phyloP scores from a whole-genome alignment of 2,797 vertebrate species.

The Glossophaga mutica region DNA sequence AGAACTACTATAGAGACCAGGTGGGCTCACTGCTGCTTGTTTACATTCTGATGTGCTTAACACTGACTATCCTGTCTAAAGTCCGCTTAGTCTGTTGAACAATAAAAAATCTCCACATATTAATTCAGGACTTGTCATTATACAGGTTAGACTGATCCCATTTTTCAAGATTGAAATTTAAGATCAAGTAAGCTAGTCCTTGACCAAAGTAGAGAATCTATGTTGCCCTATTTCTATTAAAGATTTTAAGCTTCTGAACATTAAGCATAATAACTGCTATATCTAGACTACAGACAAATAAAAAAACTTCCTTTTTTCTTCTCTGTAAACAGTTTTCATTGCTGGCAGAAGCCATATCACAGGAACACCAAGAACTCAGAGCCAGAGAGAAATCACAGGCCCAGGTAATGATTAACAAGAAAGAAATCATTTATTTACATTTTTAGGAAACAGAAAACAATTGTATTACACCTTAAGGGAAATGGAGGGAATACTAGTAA shows the following conservation, averaged over 20 bases:
- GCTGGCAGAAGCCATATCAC: slow-evolving; percentile 90
- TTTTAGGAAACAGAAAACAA: slow-evolving; percentile 6
- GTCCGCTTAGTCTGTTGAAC: background rate
- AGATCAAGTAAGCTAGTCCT: background rate
- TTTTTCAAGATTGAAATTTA: slow-evolving; percentile 10
- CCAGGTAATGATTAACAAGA: slow-evolving; percentile 83
- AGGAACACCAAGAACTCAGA: slow-evolving; percentile 90
- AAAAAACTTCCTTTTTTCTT: background rate
- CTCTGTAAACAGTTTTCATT: slow-evolving; percentile 89
- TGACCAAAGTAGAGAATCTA: background rate
- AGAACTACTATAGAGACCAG: slow-evolving; percentile 97
- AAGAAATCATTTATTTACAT: background rate
- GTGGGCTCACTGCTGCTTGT: slow-evolving; percentile 75
- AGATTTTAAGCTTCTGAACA: background rate
- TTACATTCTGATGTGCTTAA: accelerated
- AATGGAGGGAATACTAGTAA: background rate
- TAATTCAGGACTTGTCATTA: background rate
- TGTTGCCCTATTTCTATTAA: background rate
- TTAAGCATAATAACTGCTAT: background rate
- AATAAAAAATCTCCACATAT: background rate
- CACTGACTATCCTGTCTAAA: background rate
- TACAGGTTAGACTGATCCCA: background rate
- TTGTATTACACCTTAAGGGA: background rate
- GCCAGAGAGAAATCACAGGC: slow-evolving; percentile 90
- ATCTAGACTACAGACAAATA: background rate